Evolutionary conservation across 1,140 invertebrate species (phyloP).

Genomic region (Drosophila gunungcola): DNA sequence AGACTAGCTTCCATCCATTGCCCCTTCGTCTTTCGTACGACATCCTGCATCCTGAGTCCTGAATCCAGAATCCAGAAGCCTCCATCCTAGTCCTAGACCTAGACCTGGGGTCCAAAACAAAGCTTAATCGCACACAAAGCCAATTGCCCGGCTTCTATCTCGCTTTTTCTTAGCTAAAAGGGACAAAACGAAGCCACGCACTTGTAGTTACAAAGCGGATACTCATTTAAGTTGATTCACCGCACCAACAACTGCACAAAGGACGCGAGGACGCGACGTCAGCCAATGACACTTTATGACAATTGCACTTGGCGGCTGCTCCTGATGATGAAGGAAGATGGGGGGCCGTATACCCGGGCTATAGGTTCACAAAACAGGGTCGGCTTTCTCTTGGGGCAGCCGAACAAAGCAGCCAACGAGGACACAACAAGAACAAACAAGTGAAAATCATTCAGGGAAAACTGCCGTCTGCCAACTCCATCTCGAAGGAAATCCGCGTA

Average conservation of each 20-base stretch:
- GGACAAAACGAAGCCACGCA: slow-evolving; percentile 53
- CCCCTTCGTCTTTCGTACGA: neutral
- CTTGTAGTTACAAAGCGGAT: slow-evolving; percentile 77
- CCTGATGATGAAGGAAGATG: slow-evolving; percentile 17
- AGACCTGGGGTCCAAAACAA: slow-evolving; percentile 45
- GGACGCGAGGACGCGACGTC: slow-evolving; percentile 44
- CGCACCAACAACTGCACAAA: slow-evolving; percentile 62
- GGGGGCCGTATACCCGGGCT: neutral
- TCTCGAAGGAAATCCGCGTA: slow-evolving; percentile 70
- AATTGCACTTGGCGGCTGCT: slow-evolving; percentile 78
- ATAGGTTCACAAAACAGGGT: slow-evolving; percentile 35
- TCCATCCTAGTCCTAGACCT: slow-evolving; percentile 30
- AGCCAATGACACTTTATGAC: slow-evolving; percentile 83
- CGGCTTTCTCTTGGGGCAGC: slow-evolving; percentile 19
- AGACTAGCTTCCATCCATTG: neutral
- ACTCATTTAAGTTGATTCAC: slow-evolving; percentile 84
- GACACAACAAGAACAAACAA: slow-evolving; percentile 61
- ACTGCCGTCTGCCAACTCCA: slow-evolving; percentile 66
- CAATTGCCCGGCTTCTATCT: slow-evolving; percentile 31
- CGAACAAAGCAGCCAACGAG: slow-evolving; percentile 53
- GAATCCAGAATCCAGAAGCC: neutral
- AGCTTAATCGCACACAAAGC: slow-evolving; percentile 67
- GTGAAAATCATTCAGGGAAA: slow-evolving; percentile 80
- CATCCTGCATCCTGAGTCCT: neutral
- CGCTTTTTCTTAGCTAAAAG: slow-evolving; percentile 6